These are phyloP conservation scores for Eutrigla gurnardus DNA, from an alignment of 2,797 vertebrate species.

Conservation along the genomic window DNA sequence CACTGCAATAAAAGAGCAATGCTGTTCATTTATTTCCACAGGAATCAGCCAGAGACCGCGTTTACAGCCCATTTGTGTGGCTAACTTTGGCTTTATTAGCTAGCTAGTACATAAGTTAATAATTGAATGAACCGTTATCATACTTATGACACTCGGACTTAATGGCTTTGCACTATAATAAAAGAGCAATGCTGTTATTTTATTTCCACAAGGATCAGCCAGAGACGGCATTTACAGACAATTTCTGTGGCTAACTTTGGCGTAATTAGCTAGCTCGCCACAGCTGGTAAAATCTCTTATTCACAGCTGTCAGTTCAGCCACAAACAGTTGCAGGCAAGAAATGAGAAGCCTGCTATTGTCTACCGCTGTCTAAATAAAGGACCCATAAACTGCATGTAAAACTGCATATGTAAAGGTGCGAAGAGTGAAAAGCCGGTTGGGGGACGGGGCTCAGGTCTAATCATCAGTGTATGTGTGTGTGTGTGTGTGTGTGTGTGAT, in stretches of 20 bases:
- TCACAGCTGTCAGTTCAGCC: neutral
- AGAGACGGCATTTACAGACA: neutral
- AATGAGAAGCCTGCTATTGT: neutral
- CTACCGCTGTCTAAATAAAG: neutral
- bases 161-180: neutral
- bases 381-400: neutral
- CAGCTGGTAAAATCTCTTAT: neutral
- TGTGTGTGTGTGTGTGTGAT: conserved; percentile 20
- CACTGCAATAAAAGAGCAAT: neutral
- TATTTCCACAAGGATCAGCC: neutral
- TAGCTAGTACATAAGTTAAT: neutral
- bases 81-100: neutral
- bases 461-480: neutral
- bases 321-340: neutral
- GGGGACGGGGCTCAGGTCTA: neutral
- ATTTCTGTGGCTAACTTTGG: neutral
- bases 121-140: no score
- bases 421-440: neutral
- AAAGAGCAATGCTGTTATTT: neutral
- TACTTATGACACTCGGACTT: neutral
- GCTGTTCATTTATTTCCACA: neutral
- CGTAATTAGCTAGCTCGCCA: neutral
- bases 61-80: neutral
- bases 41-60: neutral
- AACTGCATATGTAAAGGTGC: no score